phyloP scores from a whole-genome alignment of 1,140 invertebrate genomes.

The Pseudomyrmex gracilis region DNA sequence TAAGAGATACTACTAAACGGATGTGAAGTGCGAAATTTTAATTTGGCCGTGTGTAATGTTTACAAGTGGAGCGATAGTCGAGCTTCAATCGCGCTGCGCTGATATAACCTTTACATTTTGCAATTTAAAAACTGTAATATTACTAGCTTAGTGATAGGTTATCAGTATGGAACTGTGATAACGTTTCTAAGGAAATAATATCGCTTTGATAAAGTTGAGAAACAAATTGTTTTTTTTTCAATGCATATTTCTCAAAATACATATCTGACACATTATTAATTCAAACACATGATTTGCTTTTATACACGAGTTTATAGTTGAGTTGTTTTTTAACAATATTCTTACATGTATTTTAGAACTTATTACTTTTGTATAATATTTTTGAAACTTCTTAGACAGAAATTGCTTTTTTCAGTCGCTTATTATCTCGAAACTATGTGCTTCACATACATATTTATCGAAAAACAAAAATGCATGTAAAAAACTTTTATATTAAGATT shows the following conservation, averaged over 20 bases:
- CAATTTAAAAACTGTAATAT: constrained; percentile 2
- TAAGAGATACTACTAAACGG: constrained; percentile 32
- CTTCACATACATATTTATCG: background rate
- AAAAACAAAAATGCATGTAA: constrained; percentile 24
- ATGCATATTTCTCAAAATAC: background rate
- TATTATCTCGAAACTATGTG: background rate
- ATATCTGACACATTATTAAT: too few species aligned
- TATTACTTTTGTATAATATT: background rate
- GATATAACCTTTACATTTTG: background rate
- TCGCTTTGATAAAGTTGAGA: constrained; percentile 9
- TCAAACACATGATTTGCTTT: too few species aligned
- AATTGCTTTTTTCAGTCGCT: constrained; percentile 14
- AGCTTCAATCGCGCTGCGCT: background rate
- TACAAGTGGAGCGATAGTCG: constrained; percentile 15
- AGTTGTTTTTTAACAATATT: too few species aligned
- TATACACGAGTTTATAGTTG: too few species aligned
- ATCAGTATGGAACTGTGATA: background rate
- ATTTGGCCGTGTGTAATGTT: constrained; percentile 37
- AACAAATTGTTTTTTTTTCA: background rate
- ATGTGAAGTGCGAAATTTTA: constrained; percentile 12
- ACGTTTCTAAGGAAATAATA: background rate
- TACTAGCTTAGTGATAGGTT: background rate
- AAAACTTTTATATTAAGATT: constrained; percentile 2
- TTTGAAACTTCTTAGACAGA: constrained; percentile 9
- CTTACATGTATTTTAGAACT: background rate